These are phyloP conservation scores for Papilio gigon DNA, from an alignment of 2,888 invertebrate genomes.

Conservation along the genomic window DNA sequence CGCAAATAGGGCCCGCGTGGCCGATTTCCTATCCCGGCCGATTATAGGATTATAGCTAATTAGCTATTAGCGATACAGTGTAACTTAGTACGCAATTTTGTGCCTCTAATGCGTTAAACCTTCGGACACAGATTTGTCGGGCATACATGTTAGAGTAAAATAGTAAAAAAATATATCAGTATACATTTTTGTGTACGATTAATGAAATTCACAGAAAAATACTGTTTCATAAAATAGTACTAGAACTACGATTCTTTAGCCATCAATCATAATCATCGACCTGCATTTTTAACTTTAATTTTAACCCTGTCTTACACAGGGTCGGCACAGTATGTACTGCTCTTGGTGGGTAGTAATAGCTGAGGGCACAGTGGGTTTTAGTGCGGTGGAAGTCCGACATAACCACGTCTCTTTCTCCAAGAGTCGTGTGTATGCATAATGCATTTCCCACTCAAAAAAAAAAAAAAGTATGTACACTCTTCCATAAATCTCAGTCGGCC, in stretches of 20 bases:
- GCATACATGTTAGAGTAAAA: not conserved
- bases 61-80: constrained; percentile 78
- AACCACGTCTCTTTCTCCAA: too few relatives aligned
- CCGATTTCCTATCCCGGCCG: constrained; percentile 79
- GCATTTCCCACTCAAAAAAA: too few relatives aligned
- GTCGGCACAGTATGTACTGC: too few relatives aligned
- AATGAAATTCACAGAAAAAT: not conserved
- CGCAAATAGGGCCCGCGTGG: constrained; percentile 78
- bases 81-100: constrained; percentile 59
- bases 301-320: too few relatives aligned
- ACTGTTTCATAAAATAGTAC: not conserved
- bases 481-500: too few relatives aligned
- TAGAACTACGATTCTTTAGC: not conserved
- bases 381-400: too few relatives aligned
- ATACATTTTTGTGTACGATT: not conserved
- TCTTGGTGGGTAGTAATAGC: too few relatives aligned
- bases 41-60: constrained; percentile 81
- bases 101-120: constrained; percentile 38
- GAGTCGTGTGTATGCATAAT: too few relatives aligned
- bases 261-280: too few relatives aligned
- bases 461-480: too few relatives aligned
- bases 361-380: too few relatives aligned
- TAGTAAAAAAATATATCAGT: not conserved
- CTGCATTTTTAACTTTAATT: too few relatives aligned
- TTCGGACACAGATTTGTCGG: constrained; percentile 22